Evolutionary conservation across 2,797 vertebrate genomes (phyloP), one percentile per base, ranked within the genome.

Genomic region (Platyrinchus mystaceus): DNA sequence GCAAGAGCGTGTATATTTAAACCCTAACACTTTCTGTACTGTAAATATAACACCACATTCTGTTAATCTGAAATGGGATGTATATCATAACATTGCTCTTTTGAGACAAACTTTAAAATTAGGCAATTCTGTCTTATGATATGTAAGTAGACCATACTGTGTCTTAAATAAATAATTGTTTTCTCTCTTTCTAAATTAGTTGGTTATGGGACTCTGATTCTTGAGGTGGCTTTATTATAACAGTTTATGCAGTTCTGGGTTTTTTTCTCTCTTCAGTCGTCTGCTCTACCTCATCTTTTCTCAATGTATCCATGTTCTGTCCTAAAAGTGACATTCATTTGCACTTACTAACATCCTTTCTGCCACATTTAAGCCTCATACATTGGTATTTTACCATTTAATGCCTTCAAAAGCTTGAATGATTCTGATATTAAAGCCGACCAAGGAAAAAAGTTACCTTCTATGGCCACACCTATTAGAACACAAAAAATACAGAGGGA

Each of bases 81-180:
- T 96, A 96, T 97, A 96, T 95, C 93, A 96, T 97, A 94, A 97
- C 95, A 96, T 97, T 97, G 96, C 96, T 97, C 95, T 95, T 95
- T 96, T 88, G 95, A 97, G 97, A 97, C 96, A 94, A 96, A 97
- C 88, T 94, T 96, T 83, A 97, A 96, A 95, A 94, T 95, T 97
- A 97, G 97, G 96, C 97, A 97, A 89, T 96, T 97, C 92, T 97
- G 96, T 97, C 97, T 95, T 97, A 96, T 96, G 92, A 97, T 97
- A 96, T 97, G 96, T 97, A 97, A 97, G 97, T 97, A 97, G 96
- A 97, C 97, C 97, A 97, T 97, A 97, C 96, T 97, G 96, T 97
- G 97, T 97, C 96, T 97, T 96, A 97, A 97, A 97, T 97, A 97
- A 97, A 97, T 97, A 96, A 81, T 94, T 97, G 96, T 97, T 97